phyloP scores from a whole-genome alignment of 2,888 invertebrate genomes.

The Cerastis leucographa region DNA sequence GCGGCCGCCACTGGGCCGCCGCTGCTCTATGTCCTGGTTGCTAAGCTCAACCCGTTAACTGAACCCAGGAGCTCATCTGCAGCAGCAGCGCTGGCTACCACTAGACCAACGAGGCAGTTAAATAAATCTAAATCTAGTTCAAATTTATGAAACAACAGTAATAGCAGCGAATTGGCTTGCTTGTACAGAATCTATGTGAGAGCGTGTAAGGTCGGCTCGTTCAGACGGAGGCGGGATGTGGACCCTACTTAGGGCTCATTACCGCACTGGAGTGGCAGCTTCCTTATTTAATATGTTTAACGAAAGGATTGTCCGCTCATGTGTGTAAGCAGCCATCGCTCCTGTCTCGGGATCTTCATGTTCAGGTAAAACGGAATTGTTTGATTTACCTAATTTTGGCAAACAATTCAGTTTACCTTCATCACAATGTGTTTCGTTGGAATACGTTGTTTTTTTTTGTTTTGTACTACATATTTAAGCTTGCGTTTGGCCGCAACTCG shows the following conservation, averaged over 20 bases:
- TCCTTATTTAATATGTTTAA: slow-evolving; percentile 69
- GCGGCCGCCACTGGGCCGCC: too few relatives aligned
- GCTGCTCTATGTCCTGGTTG: too few relatives aligned
- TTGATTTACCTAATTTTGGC: slow-evolving; percentile 50
- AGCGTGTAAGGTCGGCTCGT: slow-evolving; percentile 55
- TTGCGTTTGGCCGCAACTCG: too few relatives aligned
- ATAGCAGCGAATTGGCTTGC: slow-evolving; percentile 30
- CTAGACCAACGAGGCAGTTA: neutral
- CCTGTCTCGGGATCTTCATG: slow-evolving; percentile 51
- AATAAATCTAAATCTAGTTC: neutral
- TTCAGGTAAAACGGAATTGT: slow-evolving; percentile 62
- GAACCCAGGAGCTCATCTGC: neutral
- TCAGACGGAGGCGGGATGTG: slow-evolving; percentile 55
- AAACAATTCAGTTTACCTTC: slow-evolving; percentile 30
- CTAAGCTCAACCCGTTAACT: neutral
- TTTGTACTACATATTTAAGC: too few relatives aligned
- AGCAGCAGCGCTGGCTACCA: neutral
- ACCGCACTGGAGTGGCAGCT: slow-evolving; percentile 62
- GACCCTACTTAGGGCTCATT: slow-evolving; percentile 69
- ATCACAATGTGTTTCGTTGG: neutral
- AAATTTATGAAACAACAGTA: slow-evolving; percentile 1
- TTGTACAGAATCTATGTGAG: slow-evolving; percentile 39
- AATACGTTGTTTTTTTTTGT: too few relatives aligned
- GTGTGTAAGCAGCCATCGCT: slow-evolving; percentile 57
- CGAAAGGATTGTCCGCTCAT: slow-evolving; percentile 64